Percentiles rank a stretch among this genome's conserved stretches.
Conservation (phyloP, 2,888 invertebrate species). For the Ochropacha duplaris region DNA sequence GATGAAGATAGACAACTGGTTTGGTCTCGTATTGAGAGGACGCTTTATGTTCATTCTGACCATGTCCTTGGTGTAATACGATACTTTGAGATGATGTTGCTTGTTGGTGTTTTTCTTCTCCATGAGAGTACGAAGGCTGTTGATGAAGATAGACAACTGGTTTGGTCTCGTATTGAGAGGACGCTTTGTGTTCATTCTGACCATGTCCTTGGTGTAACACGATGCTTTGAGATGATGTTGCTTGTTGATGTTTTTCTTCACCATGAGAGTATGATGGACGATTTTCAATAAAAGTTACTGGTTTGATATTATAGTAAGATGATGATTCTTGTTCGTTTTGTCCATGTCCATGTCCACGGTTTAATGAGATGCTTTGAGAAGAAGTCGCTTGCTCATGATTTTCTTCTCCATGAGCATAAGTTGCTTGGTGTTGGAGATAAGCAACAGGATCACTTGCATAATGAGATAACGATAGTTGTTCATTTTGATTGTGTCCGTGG, state of each 20-base stretch:
- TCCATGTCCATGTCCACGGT: slow-evolving; percentile 21
- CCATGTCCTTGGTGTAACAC: slow-evolving; percentile 22
- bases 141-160: not conserved
- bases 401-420: not conserved
- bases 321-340: slow-evolving; percentile 10
- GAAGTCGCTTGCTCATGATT: slow-evolving; percentile 7
- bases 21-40: not conserved
- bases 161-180: not conserved
- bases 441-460: not conserved
- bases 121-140: not conserved
- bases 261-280: slow-evolving; percentile 31
- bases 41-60: not conserved
- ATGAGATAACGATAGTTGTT: not conserved
- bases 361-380: slow-evolving; percentile 5
- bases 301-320: slow-evolving; percentile 7
- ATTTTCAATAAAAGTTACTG: slow-evolving; percentile 20
- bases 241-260: too few species aligned
- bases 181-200: slow-evolving; percentile 12
- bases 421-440: not conserved
- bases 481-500: not conserved
- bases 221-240: too few species aligned
- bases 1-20: not conserved
- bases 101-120: slow-evolving; percentile 43
- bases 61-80: slow-evolving; percentile 10
- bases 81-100: slow-evolving; percentile 34